Base-by-base conservation (phyloP, 2,888 invertebrate genomes). In the Nebria brevicollis region DNA sequence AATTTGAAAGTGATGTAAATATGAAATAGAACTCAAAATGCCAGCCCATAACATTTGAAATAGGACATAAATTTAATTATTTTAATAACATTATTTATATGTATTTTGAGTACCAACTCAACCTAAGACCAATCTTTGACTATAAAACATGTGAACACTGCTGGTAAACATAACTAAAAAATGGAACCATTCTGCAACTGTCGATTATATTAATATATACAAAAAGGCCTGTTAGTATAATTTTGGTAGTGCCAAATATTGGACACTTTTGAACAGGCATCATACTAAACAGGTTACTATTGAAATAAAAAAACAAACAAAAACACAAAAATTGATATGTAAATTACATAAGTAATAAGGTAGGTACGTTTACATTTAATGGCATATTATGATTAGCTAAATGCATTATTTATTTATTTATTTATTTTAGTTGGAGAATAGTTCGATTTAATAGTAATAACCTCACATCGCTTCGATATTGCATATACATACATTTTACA, bases 121-220 rank as follows among this genome's bases (percentile, higher is more conserved):
- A 80, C 75, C 80, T 75, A 75, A 75, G 83, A 84, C 83, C 82
- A 80, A 82, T 83, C 84, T 83, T 84, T 83, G 83, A 83, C 83
- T 83, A 83, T 83, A 77, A 82, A 80, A 82, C 76, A 75, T 82
- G 82, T 83, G 84, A 84, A 84, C 84, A 84, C 84, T 84, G 84
- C 68, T 83, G 86, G 86, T 86, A 86, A 86, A 85, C 85, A 83
- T 42, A 73, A 73, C 73, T 70, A 75, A 80, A 75, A 34, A 73
- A 54, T 41, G 7, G 75, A 68, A 72, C 70, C 72, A 68, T 68
- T 70, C 64, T 80, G 75, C 75, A 74, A 80, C 68, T 64, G 64
- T 75, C 70, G 20, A 26, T 20, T 70, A 70, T 26, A 11, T 70
- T 20, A 26, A 70, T 34, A 70, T 70, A 70, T 25, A 34, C 70